Conservation (phyloP, 2,797 vertebrate genomes). For the Enteromius viviparus region DNA sequence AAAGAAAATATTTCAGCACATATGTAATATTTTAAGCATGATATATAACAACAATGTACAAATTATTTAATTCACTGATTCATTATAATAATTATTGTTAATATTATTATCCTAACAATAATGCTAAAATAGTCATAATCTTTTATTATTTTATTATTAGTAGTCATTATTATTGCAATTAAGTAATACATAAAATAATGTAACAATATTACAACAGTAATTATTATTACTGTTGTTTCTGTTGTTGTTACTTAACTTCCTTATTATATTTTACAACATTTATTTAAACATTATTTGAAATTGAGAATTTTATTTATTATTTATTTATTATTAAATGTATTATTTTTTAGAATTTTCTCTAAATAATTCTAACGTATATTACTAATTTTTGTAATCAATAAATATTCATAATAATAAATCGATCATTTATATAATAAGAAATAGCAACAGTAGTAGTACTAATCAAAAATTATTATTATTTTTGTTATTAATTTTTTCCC, state of each 20-base stretch:
- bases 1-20: not conserved
- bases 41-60: not conserved
- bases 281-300: not conserved
- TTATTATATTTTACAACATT: not conserved
- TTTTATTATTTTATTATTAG: not conserved
- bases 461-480: not conserved
- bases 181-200: not conserved
- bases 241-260: not conserved
- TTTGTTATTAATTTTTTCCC: not conserved
- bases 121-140: not conserved
- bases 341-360: not conserved
- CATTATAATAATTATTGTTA: not conserved
- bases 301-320: not conserved
- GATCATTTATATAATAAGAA: too few relatives aligned
- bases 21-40: not conserved
- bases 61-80: too few relatives aligned
- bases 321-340: too few relatives aligned
- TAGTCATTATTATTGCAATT: not conserved
- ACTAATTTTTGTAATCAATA: not conserved
- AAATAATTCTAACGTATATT: not conserved
- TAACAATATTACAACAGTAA: not conserved
- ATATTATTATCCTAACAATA: not conserved
- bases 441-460: too few relatives aligned
- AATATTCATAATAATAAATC: not conserved
- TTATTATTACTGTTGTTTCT: not conserved